Evolutionary conservation across 2,113 vertebrate species (phyloP), one percentile per base, ranked within the genome.

Genomic region (Grammomys surdaster): DNA sequence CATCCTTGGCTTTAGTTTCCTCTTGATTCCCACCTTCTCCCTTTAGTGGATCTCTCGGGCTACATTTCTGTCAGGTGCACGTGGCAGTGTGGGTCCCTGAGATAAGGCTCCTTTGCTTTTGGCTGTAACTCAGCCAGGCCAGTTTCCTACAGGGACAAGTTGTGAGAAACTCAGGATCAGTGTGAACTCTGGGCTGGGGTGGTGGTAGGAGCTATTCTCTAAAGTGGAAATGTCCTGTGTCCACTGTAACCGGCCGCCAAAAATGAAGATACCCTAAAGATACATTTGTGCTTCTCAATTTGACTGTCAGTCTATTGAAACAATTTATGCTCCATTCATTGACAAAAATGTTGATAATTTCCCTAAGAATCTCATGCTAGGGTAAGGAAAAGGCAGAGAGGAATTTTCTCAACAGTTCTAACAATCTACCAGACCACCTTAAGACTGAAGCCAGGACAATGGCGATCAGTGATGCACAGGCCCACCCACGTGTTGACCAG

Each of bases 61-160:
- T 3, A 11, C 36, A 75, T 26, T 75, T 43, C 28, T 7, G 20
- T 76, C 78, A 43, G 54, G 12, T 56, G 5, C 2, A 11, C 5
- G 31, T 12, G 58, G 19, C 14, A 73, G 9, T 24, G 22, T 85
- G 43, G 24, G 43, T 84, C 56, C 36, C 63, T 81, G 89, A 93
- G 82, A 43, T 36, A 43, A 73, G 69, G 16, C 26, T 0, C 24
- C 58, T n/a, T 9, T 54, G 77, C 89, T 20, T 56, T 56, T 56
- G 77, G 8, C 8, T 7, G 14, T 14, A 31, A 80, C 16, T 72
- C 51, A 33, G 88, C 31, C 48, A 80, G 31, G 65, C 28, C 36
- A 88, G 81, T 93, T 95, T 78, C 46, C 73, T 67, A 87, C 22
- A 91, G 70, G 56, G 69, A 73, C 31, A 93, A 33, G 7, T 56